phyloP scores from a whole-genome alignment of 1,140 invertebrate genomes.

The Adoxophyes honmai region DNA sequence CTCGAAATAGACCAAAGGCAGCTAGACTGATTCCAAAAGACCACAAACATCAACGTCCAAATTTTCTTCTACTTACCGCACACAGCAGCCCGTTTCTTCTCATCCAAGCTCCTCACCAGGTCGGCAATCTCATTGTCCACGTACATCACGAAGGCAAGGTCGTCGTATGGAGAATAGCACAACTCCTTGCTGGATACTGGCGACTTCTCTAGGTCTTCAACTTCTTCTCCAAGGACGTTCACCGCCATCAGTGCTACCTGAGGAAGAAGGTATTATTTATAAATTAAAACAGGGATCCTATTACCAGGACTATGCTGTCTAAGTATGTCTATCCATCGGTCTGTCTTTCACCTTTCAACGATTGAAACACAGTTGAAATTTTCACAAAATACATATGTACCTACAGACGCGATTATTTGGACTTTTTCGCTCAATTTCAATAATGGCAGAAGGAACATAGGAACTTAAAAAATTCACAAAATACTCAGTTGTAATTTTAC shows the following conservation, averaged over 20 bases:
- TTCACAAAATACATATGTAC: too few species aligned
- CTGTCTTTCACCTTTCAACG: too few species aligned
- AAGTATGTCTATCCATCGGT: too few species aligned
- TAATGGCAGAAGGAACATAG: too few species aligned
- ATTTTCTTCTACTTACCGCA: constrained; percentile 81
- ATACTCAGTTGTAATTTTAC: too few species aligned
- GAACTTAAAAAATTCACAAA: too few species aligned
- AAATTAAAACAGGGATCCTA: constrained; percentile 1
- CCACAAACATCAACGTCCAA: too few species aligned
- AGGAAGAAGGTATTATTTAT: constrained; percentile 30
- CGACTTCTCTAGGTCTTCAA: constrained; percentile 53
- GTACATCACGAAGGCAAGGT: constrained; percentile 98
- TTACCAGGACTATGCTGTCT: too few species aligned
- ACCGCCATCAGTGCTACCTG: constrained; percentile 86
- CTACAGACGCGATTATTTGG: too few species aligned
- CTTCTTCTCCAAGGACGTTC: constrained; percentile 86
- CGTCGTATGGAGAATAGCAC: constrained; percentile 92
- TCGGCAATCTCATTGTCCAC: constrained; percentile 95
- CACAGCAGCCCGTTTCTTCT: constrained; percentile 91
- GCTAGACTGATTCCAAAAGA: constrained; percentile 4
- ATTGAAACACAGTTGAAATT: too few species aligned
- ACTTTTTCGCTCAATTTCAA: too few species aligned
- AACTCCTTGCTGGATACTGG: constrained; percentile 49
- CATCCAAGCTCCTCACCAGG: constrained; percentile 91
- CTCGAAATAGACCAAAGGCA: too few species aligned